Percentiles rank a stretch among this genome's conserved stretches.
Evolutionary conservation across 1,140 invertebrate genomes (phyloP).

Genomic region (Drosophila simulans): DNA sequence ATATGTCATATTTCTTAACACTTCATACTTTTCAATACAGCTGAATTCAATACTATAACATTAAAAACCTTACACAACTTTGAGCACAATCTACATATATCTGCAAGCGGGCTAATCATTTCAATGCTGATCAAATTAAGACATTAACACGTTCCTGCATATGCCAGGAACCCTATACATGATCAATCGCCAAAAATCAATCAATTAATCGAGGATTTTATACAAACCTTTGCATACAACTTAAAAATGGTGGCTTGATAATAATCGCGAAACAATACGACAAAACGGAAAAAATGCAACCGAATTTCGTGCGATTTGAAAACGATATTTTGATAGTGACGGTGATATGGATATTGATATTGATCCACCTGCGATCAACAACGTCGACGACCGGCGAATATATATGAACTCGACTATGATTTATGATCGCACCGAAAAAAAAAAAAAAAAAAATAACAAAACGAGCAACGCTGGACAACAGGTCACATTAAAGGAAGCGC

Average conservation of each 20-base stretch:
- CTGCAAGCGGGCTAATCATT: neutral
- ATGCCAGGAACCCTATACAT: neutral
- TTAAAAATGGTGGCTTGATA: slow-evolving; percentile 27
- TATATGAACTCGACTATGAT: slow-evolving; percentile 48
- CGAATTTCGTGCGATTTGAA: slow-evolving; percentile 27
- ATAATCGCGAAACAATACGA: slow-evolving; percentile 32
- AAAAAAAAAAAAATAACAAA: slow-evolving; percentile 14
- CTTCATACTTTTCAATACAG: no score
- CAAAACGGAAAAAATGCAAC: slow-evolving; percentile 51
- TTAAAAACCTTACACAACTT: no score
- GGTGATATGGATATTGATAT: slow-evolving; percentile 1
- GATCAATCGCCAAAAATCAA: slow-evolving; percentile 16
- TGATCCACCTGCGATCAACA: slow-evolving; percentile 34
- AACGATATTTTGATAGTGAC: neutral
- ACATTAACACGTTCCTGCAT: slow-evolving; percentile 9
- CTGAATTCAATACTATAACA: no score
- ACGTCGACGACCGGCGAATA: slow-evolving; percentile 18
- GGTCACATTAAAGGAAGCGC: slow-evolving; percentile 73
- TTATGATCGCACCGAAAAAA: slow-evolving; percentile 47
- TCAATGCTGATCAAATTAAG: slow-evolving; percentile 37
- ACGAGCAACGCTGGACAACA: slow-evolving; percentile 35
- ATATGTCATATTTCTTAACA: no score
- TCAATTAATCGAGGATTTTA: slow-evolving; percentile 45
- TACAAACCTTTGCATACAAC: slow-evolving; percentile 41
- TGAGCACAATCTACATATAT: neutral